Conservation (phyloP, 2,113 vertebrate species). For the Lichenostomus cassidix region DNA sequence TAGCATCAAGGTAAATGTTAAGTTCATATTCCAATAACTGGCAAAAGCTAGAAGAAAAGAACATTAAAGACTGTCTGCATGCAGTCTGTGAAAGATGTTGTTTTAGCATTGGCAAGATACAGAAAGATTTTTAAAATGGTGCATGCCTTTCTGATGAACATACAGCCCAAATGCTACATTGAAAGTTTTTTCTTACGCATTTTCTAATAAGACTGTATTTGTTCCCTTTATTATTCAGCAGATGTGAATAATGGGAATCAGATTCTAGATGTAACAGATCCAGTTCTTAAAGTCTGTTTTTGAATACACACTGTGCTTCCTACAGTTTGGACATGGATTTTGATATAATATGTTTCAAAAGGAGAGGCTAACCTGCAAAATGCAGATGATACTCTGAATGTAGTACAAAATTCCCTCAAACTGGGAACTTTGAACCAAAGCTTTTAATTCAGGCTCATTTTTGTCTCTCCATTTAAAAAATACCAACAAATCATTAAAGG, state of each 20-base stretch:
- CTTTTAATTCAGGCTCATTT: not conserved
- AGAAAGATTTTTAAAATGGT: not conserved
- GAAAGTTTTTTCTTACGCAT: not conserved
- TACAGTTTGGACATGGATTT: not conserved
- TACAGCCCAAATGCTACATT: not conserved
- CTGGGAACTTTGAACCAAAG: not conserved
- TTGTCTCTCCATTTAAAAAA: not conserved
- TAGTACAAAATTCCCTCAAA: not conserved
- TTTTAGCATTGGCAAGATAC: not conserved
- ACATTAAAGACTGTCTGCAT: not conserved
- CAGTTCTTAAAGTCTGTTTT: not conserved
- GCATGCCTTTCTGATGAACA: not conserved
- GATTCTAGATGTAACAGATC: not conserved
- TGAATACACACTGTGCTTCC: not conserved
- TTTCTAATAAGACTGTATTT: not conserved
- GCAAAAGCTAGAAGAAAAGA: not conserved
- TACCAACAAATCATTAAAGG: not conserved
- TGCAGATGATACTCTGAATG: not conserved
- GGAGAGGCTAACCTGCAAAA: not conserved
- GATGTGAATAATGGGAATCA: not conserved
- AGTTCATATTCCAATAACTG: not conserved
- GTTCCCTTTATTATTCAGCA: not conserved
- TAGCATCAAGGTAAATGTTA: not conserved
- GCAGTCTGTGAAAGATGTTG: not conserved
- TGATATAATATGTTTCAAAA: not conserved